Evolutionary conservation across 2,113 vertebrate species (phyloP), one percentile per base, ranked within the genome.

Genomic region (Apteryx mantelli): DNA sequence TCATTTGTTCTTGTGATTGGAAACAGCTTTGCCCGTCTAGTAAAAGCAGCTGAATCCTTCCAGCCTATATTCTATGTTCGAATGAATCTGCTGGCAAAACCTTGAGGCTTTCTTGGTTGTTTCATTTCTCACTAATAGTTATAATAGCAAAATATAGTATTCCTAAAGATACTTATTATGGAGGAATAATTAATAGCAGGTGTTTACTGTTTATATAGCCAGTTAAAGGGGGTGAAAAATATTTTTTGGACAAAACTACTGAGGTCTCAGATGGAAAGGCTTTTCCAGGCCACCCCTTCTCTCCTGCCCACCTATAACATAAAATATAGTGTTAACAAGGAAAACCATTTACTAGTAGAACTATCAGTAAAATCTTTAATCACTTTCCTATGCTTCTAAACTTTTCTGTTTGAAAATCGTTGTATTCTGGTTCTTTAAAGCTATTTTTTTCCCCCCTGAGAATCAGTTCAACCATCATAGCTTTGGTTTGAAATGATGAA

Each of bases 171-270:
- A 19, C 70, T 83, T 77, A 52, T 46, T 81, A 78, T 60, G 82
- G 60, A 78, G 46, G 34, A 46, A 32, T 89, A 94, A 88, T 78
- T 94, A 89, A 81, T 60, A 88, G 58, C 84, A 93, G 79, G 91
- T 92, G 82, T 85, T 89, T 88, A 70, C 79, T 86, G 68, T 88
- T 95, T 84, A 68, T 86, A 81, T 88, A 90, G 44, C 53, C 83
- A 93, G 89, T 96, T 91, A 95, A 94, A 91, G 85, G 83, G 75
- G 10, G 76, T 82, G 61, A 65, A 89, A 92, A 92, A 82, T 66
- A 65, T 46, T 79, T 70, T 93, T 95, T 40, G 86, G 53, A 69
- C 84, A 79, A 46, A 91, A 64, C 82, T 74, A 77, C 17, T 30
- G 89, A 70, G 55, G 50, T 80, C 96, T 88, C 60, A 78, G 71